These are phyloP conservation scores for Scomber colias DNA, from an alignment of 2,113 vertebrate genomes.

Conservation along the genomic window DNA sequence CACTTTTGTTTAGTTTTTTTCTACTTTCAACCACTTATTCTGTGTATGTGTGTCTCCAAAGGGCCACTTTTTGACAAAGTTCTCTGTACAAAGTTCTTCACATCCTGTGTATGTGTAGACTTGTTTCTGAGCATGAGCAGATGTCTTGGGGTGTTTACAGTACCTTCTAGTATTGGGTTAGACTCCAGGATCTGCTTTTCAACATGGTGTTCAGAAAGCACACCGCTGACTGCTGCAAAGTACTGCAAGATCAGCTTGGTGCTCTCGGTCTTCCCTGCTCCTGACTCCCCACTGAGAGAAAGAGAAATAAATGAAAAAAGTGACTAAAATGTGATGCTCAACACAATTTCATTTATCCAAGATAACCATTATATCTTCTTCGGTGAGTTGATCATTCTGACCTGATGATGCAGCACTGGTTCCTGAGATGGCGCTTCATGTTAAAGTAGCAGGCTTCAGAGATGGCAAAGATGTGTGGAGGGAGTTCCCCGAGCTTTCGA, in stretches of 20 bases:
- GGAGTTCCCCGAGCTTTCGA: constrained; percentile 89
- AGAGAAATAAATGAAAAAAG: not conserved
- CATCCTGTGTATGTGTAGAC: not conserved
- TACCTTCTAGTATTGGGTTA: constrained; percentile 96
- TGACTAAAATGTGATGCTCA: not conserved
- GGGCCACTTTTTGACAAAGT: too few species aligned
- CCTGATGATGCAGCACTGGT: constrained; percentile 97
- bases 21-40: not conserved
- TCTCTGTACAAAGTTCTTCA: not conserved
- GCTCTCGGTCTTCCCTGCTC: constrained; percentile 96
- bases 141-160: not conserved
- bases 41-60: not conserved
- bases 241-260: constrained; percentile 95
- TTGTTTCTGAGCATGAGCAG: too few species aligned
- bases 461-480: constrained; percentile 93
- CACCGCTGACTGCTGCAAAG: constrained; percentile 91
- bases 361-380: not conserved
- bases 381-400: constrained; percentile 44
- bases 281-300: constrained; percentile 92
- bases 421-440: constrained; percentile 86
- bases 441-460: constrained; percentile 92
- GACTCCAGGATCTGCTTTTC: constrained; percentile 95
- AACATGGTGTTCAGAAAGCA: constrained; percentile 88
- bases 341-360: not conserved
- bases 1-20: not conserved